A percentile compares a stretch with the other conserved stretches of the same genome.
Evolutionary conservation across 1,140 invertebrate genomes (phyloP).

Genomic region (Palaemon carinicauda): DNA sequence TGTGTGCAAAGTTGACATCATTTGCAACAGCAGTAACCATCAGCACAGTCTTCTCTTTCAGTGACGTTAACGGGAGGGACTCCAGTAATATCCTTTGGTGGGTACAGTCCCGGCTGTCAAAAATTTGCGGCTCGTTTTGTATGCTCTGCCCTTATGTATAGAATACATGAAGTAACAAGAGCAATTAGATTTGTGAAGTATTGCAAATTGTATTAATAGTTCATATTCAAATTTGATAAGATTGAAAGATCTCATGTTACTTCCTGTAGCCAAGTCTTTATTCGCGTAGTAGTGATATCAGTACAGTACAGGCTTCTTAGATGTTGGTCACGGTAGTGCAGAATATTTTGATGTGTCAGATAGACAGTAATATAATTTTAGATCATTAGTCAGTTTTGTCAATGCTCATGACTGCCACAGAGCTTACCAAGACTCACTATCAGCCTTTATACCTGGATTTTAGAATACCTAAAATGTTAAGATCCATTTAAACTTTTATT

Average conservation of each 20-base stretch:
- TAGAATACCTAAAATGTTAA: background rate
- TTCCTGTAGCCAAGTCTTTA: background rate
- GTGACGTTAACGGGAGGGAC: slow-evolving; percentile 47
- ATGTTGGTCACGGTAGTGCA: slow-evolving; percentile 31
- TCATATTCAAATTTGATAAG: background rate
- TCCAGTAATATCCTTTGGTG: slow-evolving; percentile 52
- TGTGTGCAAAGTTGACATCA: slow-evolving; percentile 9
- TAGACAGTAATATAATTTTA: background rate
- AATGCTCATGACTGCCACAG: slow-evolving; percentile 44
- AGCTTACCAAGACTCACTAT: slow-evolving; percentile 28
- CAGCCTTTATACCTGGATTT: slow-evolving; percentile 4
- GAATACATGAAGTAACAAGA: background rate
- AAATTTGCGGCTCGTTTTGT: slow-evolving; percentile 31
- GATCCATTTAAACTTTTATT: background rate
- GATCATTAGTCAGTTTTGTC: slow-evolving; percentile 1
- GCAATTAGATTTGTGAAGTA: no score
- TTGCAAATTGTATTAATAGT: no score
- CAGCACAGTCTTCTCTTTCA: slow-evolving; percentile 50
- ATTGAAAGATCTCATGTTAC: background rate
- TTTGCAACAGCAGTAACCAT: slow-evolving; percentile 33
- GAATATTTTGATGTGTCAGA: background rate
- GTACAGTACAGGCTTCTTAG: background rate
- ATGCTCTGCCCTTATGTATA: background rate
- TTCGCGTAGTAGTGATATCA: background rate
- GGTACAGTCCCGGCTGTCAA: slow-evolving; percentile 29